These are phyloP conservation scores for Macrotus californicus DNA, from an alignment of 2,113 vertebrate genomes.

Conservation along the genomic window DNA sequence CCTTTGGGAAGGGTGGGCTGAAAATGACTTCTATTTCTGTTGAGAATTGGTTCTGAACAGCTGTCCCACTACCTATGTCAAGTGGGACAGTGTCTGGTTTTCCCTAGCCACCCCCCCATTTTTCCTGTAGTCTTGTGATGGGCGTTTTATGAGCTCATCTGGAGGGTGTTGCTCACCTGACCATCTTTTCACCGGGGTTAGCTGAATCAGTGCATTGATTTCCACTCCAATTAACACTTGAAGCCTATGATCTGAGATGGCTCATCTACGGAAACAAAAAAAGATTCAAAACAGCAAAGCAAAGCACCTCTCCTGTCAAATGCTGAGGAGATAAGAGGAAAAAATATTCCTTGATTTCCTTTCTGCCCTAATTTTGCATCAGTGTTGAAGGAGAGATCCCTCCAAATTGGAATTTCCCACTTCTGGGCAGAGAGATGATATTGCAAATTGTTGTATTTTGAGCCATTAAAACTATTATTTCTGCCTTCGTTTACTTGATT, in stretches of 20 bases:
- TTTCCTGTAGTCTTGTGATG: not conserved
- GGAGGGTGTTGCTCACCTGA: not conserved
- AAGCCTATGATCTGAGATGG: not conserved
- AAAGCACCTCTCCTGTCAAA: not conserved
- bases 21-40: not conserved
- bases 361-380: not conserved
- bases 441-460: not conserved
- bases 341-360: not conserved
- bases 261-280: constrained; percentile 5
- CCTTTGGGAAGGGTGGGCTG: not conserved
- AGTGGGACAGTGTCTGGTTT: not conserved
- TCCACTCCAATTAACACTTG: constrained; percentile 50
- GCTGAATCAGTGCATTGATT: not conserved
- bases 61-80: not conserved
- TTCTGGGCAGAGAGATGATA: not conserved
- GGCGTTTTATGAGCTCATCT: constrained; percentile 11
- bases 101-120: not conserved
- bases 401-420: not conserved
- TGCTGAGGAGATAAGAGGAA: not conserved
- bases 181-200: not conserved
- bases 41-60: not conserved
- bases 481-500: not conserved
- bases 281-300: not conserved
- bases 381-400: not conserved
- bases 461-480: not conserved